Evolutionary conservation across 1,140 invertebrate species (phyloP).

Genomic region (Hyphantria cunea): DNA sequence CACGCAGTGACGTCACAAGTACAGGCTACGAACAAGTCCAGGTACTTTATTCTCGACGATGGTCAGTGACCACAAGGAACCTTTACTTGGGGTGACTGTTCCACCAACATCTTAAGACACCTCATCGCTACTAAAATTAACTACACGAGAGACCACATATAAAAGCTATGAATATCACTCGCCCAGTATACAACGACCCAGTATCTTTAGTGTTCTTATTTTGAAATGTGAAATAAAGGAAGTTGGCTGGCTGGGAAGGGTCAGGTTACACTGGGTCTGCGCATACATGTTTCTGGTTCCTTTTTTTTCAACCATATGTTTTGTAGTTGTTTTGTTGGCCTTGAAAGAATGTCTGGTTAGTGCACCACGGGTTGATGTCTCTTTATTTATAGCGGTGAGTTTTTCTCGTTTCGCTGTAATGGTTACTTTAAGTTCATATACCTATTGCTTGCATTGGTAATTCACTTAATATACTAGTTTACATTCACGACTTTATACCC

Average conservation of each 20-base stretch:
- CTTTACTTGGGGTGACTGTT: slow-evolving; percentile 76
- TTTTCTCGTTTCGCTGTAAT: slow-evolving; percentile 37
- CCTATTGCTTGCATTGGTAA: slow-evolving; percentile 14
- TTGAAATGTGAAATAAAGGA: slow-evolving; percentile 54
- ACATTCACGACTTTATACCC: no score
- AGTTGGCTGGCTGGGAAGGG: slow-evolving; percentile 48
- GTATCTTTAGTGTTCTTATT: slow-evolving; percentile 44
- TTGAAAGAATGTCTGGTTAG: slow-evolving; percentile 68
- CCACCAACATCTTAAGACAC: slow-evolving; percentile 58
- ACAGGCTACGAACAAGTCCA: slow-evolving; percentile 50
- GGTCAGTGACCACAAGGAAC: slow-evolving; percentile 76
- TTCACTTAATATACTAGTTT: not conserved
- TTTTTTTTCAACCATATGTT: slow-evolving; percentile 76
- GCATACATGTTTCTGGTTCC: slow-evolving; percentile 46
- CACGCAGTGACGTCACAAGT: slow-evolving; percentile 56
- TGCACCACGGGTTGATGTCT: slow-evolving; percentile 53
- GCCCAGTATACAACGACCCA: slow-evolving; percentile 46
- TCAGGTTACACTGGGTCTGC: slow-evolving; percentile 48
- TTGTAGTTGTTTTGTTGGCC: slow-evolving; percentile 72
- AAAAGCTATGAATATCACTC: slow-evolving; percentile 15
- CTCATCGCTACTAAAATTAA: slow-evolving; percentile 40
- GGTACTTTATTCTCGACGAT: slow-evolving; percentile 74
- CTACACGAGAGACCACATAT: slow-evolving; percentile 42
- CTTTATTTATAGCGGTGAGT: slow-evolving; percentile 60
- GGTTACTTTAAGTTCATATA: slow-evolving; percentile 26